Evolutionary conservation across 2,888 invertebrate species (phyloP).

Genomic region (Proisotoma minuta): DNA sequence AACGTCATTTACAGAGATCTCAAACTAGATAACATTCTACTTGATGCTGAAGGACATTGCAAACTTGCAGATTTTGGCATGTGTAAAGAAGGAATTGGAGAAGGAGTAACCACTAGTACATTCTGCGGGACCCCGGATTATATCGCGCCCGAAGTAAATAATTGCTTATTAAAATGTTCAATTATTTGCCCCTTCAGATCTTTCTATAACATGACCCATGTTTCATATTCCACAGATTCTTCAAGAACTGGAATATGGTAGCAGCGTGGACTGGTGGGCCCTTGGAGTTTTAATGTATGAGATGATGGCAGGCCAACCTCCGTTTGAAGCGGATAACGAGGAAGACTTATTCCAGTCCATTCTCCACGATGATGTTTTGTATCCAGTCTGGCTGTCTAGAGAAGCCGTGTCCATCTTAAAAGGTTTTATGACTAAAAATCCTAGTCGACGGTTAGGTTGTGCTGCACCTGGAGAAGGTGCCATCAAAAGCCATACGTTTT

Average conservation of each 20-base stretch:
- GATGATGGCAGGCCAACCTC: slow-evolving; percentile 90
- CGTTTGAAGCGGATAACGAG: slow-evolving; percentile 99
- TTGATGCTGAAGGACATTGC: slow-evolving; percentile 93
- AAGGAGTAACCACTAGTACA: slow-evolving; percentile 85
- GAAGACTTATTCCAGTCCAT: slow-evolving; percentile 99
- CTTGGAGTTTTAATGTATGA: slow-evolving; percentile 61
- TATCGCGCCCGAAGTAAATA: slow-evolving; percentile 84
- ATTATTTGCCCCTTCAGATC: too few relatives aligned
- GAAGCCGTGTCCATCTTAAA: slow-evolving; percentile 87
- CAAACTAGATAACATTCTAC: slow-evolving; percentile 94
- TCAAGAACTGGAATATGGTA: slow-evolving; percentile 85
- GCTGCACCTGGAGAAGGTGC: slow-evolving; percentile 71
- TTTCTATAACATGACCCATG: not conserved
- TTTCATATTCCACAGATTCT: slow-evolving; percentile 60
- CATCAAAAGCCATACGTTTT: slow-evolving; percentile 84
- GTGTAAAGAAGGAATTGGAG: slow-evolving; percentile 95
- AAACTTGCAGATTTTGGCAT: slow-evolving; percentile 94
- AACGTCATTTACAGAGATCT: slow-evolving; percentile 98
- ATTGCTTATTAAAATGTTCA: too few relatives aligned
- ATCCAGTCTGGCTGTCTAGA: slow-evolving; percentile 92
- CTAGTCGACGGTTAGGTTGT: slow-evolving; percentile 89
- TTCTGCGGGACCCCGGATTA: slow-evolving; percentile 99
- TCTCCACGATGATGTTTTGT: slow-evolving; percentile 94
- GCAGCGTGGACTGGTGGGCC: slow-evolving; percentile 79
- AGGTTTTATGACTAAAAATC: slow-evolving; percentile 97